phyloP scores from a whole-genome alignment of 2,113 vertebrate species.

The Carassius carassius region DNA sequence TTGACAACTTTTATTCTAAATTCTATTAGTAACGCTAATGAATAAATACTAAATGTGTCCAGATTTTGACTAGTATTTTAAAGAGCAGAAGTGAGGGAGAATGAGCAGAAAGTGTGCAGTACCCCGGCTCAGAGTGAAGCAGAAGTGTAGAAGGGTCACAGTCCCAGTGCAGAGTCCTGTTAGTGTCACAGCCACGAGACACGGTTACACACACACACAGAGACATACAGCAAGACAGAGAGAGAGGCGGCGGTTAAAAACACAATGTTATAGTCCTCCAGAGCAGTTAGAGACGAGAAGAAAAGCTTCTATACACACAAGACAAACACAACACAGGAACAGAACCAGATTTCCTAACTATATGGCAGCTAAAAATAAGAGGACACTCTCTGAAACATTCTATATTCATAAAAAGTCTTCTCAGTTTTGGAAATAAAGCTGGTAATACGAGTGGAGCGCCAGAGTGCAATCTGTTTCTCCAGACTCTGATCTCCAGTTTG shows the following conservation, averaged over 20 bases:
- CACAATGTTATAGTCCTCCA: background rate
- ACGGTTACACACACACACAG: constrained; percentile 92
- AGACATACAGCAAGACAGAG: constrained; percentile 70
- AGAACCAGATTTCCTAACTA: background rate
- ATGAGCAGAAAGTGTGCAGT: constrained; percentile 90
- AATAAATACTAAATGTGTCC: too few relatives aligned
- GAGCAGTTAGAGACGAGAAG: background rate
- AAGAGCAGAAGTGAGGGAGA: constrained; percentile 66
- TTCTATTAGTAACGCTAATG: too few relatives aligned
- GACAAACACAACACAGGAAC: background rate
- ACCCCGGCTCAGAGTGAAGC: constrained; percentile 99
- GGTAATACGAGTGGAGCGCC: background rate
- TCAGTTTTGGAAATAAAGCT: background rate
- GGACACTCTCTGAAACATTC: too few relatives aligned
- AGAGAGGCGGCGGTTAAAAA: background rate
- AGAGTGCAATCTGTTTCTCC: background rate
- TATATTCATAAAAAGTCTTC: too few relatives aligned
- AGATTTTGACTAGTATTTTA: too few relatives aligned
- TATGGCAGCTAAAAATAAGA: background rate
- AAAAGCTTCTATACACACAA: background rate
- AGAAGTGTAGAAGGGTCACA: constrained; percentile 99
- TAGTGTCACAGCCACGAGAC: constrained; percentile 91
- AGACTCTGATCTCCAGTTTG: too few relatives aligned
- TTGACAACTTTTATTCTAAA: too few relatives aligned
- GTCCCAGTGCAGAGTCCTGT: constrained; percentile 99